phyloP scores from a whole-genome alignment of 1,140 invertebrate species.

The Bactericera cockerelli region DNA sequence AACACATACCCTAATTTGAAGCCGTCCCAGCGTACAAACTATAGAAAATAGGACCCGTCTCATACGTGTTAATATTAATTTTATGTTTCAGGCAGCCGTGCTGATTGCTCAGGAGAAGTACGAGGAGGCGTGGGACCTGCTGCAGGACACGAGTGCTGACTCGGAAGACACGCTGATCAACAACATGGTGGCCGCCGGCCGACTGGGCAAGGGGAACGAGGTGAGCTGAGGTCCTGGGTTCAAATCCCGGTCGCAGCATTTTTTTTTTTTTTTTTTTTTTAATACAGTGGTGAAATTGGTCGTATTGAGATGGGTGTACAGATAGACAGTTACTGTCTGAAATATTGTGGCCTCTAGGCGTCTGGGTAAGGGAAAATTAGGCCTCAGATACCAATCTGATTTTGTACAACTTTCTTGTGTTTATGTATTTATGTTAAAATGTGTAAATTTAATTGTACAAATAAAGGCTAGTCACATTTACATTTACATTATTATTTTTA shows the following conservation, averaged over 20 bases:
- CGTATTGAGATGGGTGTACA: not conserved
- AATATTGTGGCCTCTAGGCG: not conserved
- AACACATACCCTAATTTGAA: no score
- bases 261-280: not conserved
- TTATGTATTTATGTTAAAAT: no score
- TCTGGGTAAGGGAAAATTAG: not conserved
- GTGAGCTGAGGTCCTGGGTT: not conserved
- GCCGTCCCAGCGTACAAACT: no score
- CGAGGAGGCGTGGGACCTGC: not conserved
- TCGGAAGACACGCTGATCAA: conserved; percentile 2
- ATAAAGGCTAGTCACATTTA: no score
- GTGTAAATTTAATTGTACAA: no score
- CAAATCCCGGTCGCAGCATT: no score
- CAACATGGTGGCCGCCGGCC: not conserved
- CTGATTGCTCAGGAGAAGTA: not conserved
- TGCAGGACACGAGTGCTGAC: not conserved
- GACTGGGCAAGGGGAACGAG: not conserved
- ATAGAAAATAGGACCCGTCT: no score
- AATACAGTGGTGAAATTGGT: not conserved
- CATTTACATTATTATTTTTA: not conserved
- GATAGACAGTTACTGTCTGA: not conserved
- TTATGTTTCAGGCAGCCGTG: no score
- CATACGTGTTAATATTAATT: no score
- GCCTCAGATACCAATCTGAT: not conserved
- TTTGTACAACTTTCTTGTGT: no score